Conservation (phyloP, 2,888 invertebrate species). For the Lochmaea crataegi region DNA sequence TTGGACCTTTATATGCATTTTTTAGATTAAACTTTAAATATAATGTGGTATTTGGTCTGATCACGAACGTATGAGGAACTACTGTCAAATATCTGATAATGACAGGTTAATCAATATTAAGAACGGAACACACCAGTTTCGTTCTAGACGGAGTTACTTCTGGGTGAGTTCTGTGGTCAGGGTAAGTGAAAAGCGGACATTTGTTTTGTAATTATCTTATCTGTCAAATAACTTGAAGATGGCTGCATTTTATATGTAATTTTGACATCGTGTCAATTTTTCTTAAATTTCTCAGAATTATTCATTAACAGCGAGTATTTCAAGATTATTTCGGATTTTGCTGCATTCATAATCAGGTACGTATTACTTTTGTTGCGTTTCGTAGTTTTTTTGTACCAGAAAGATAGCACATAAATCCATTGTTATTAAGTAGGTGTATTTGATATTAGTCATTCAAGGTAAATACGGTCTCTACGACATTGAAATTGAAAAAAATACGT, state of each 20-base stretch:
- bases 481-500: neutral
- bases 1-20: no score
- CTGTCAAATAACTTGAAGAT: constrained; percentile 41
- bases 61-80: no score
- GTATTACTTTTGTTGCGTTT: constrained; percentile 21
- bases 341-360: constrained; percentile 32
- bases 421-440: constrained; percentile 22
- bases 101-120: no score
- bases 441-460: constrained; percentile 35
- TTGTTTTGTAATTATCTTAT: constrained; percentile 13
- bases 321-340: constrained; percentile 37
- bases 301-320: constrained; percentile 36
- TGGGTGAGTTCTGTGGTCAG: no score
- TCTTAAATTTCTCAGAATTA: constrained; percentile 38
- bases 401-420: neutral
- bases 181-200: neutral
- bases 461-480: constrained; percentile 19
- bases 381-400: constrained; percentile 6
- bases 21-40: no score
- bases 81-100: no score
- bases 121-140: no score
- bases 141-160: no score
- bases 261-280: constrained; percentile 52
- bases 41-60: no score
- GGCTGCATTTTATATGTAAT: constrained; percentile 49